Evolutionary conservation across 2,888 invertebrate species (phyloP).

Genomic region (Plemyria rubiginata): DNA sequence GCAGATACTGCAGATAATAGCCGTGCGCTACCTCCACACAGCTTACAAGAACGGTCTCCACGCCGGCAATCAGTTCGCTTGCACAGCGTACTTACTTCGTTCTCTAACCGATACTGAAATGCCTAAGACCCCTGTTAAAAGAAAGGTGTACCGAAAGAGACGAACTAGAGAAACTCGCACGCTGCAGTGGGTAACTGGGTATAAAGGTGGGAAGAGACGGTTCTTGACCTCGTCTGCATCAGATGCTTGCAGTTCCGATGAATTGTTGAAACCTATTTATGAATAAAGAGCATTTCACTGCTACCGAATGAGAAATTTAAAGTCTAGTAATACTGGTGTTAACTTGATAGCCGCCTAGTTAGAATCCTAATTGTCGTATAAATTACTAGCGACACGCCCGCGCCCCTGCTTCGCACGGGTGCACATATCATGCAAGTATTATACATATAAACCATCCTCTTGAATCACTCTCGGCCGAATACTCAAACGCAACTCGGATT

Average conservation of each 20-base stretch:
- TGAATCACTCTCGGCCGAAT: no score
- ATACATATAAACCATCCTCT: no score
- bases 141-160: constrained; percentile 57
- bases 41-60: constrained; percentile 75
- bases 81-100: constrained; percentile 71
- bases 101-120: constrained; percentile 62
- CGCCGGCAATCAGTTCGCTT: constrained; percentile 68
- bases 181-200: constrained; percentile 69
- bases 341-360: no score
- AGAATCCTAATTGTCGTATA: no score
- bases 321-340: no score
- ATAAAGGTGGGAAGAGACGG: constrained; percentile 48
- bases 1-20: constrained; percentile 72
- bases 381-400: no score
- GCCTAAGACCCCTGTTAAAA: constrained; percentile 41
- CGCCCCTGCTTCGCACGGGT: no score
- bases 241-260: constrained; percentile 70
- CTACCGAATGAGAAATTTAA: no score
- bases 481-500: no score
- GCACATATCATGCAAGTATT: no score
- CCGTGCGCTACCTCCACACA: constrained; percentile 75
- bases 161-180: constrained; percentile 61
- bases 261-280: constrained; percentile 71
- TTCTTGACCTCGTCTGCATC: constrained; percentile 60
- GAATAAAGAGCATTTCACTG: constrained; percentile 54